Evolutionary conservation across 2,888 invertebrate species (phyloP).

Genomic region (Fissipunctia ypsillon): DNA sequence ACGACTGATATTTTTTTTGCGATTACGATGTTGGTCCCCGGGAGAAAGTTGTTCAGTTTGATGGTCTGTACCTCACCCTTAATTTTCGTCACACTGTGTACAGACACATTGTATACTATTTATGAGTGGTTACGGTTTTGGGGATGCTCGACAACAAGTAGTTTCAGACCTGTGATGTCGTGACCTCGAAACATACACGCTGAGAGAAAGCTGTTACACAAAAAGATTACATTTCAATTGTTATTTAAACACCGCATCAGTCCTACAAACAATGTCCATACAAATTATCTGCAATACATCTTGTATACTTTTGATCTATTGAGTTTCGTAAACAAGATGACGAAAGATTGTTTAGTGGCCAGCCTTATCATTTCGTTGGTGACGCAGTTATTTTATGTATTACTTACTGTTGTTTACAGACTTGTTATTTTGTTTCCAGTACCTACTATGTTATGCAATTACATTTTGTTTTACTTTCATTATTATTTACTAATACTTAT

Average conservation of each 20-base stretch:
- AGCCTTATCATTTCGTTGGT: conserved; percentile 42
- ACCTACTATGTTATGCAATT: not conserved
- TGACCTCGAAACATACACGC: conserved; percentile 9
- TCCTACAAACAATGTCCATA: conserved; percentile 15
- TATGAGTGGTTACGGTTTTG: not conserved
- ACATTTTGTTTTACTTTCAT: conserved; percentile 24
- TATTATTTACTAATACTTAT: not conserved
- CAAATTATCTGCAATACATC: conserved; percentile 16
- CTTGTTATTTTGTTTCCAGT: conserved; percentile 12
- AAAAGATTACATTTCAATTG: conserved; percentile 22
- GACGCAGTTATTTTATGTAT: conserved; percentile 25
- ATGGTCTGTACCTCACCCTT: too few relatives aligned
- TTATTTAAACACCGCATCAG: conserved; percentile 17
- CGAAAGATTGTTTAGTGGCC: conserved; percentile 26
- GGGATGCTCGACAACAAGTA: not conserved
- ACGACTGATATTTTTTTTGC: too few relatives aligned
- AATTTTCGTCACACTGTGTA: too few relatives aligned
- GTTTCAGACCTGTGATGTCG: not conserved
- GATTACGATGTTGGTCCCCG: too few relatives aligned
- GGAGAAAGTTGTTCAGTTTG: too few relatives aligned
- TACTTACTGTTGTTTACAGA: conserved; percentile 3
- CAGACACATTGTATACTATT: too few relatives aligned
- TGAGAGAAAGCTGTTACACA: conserved; percentile 1
- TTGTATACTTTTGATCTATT: conserved; percentile 23
- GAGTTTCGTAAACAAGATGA: conserved; percentile 54